Base-by-base conservation (phyloP, 2,113 vertebrate species). In the Copsychus sechellarum region DNA sequence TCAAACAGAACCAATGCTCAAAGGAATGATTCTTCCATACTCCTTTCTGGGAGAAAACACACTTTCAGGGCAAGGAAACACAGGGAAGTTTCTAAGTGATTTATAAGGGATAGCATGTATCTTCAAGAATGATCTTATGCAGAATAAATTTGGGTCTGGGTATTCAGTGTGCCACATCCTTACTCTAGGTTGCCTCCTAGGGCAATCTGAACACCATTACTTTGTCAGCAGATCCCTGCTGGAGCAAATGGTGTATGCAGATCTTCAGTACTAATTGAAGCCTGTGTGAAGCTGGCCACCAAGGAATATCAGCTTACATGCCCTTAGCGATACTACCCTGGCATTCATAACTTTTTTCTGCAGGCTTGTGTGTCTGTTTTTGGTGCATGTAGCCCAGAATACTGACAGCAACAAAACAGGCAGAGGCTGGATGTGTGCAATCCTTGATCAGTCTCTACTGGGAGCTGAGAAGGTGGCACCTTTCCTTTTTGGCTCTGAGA, bases 301-400 rank as follows among this genome's bases (percentile, higher is more conserved):
- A 31, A 71, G 23, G 34, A 86, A 38, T 14, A 51, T 21, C 18
- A 65, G 33, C 10, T 84, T 64, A 14, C 16, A 3, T 34, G 31
- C 29, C 82, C 23, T 57, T 66, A 48, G n/a, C 28, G 29, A 11
- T 23, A 8, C 12, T 23, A 9, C n/a, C 24, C n/a, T 57, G 36
- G 20, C 28, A 66, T 14, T n/a, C 5, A 5, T 2, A 31, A 6
- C 7, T 16, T 95, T 66, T 36, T 79, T 62, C 31, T 6, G 0
- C 6, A 25, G 8, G 9, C 8, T 40, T 36, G 3, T 58, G 47
- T 69, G 11, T 36, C 31, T 79, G 23, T 3, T 57, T 78, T 33
- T 56, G 33, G 8, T 1, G 0, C 11, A 14, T 3, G 6, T 6
- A 31, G 6, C 14, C 22, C 28, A 66, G 42, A 65, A 66, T 25